A percentile compares a stretch with the other conserved stretches of the same genome.
Evolutionary conservation across 1,140 invertebrate genomes (phyloP).

Genomic region (Aphaenogaster ashmeadi): DNA sequence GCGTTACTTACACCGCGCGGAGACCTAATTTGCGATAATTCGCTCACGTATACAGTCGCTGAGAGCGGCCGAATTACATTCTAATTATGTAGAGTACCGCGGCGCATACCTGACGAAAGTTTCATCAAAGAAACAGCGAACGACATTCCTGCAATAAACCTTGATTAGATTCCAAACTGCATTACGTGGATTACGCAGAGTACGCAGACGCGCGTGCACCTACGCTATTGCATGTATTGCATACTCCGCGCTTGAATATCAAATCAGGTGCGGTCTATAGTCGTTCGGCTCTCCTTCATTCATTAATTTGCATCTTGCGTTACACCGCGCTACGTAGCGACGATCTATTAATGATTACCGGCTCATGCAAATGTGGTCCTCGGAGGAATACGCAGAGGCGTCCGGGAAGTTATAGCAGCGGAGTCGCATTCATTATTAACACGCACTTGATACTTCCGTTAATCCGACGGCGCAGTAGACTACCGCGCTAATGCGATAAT

Average conservation of each 20-base stretch:
- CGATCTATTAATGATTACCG: conserved; percentile 63
- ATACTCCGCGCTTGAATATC: conserved; percentile 57
- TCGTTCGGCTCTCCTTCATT: conserved; percentile 53
- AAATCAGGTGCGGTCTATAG: conserved; percentile 54
- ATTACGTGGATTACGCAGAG: conserved; percentile 45
- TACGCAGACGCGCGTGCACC: background rate
- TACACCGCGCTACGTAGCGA: conserved; percentile 50
- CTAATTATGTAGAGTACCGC: conserved; percentile 61
- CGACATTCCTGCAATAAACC: conserved; percentile 54
- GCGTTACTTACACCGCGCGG: conserved; percentile 37
- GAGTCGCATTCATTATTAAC: conserved; percentile 58
- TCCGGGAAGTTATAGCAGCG: conserved; percentile 51
- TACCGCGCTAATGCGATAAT: conserved; percentile 16
- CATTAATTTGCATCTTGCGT: conserved; percentile 64
- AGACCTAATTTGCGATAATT: conserved; percentile 61
- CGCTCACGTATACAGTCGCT: conserved; percentile 21
- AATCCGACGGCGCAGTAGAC: conserved; percentile 24
- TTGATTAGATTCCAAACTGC: conserved; percentile 64
- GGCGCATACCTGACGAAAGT: conserved; percentile 62
- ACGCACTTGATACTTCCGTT: conserved; percentile 29
- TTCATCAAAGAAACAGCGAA: conserved; percentile 63
- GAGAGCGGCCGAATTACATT: conserved; percentile 48
- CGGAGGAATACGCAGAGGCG: conserved; percentile 37
- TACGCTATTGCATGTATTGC: conserved; percentile 41
- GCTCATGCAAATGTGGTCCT: conserved; percentile 55